These are phyloP conservation scores for Kryptopterus vitreolus DNA, from an alignment of 2,797 vertebrate species.

Conservation along the genomic window DNA sequence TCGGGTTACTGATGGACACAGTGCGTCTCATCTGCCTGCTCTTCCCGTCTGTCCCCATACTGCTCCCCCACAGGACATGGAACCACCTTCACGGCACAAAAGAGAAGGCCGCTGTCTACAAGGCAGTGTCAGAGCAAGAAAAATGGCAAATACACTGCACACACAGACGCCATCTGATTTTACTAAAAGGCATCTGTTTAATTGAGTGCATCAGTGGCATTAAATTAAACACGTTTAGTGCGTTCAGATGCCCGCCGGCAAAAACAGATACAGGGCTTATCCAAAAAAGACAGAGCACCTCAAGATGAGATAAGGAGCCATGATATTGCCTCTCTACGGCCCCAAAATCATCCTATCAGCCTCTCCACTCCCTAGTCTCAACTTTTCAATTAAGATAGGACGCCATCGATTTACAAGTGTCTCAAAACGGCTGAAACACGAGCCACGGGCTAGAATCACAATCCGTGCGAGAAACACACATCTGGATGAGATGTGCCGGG, in stretches of 20 bases:
- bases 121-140: neutral
- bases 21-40: constrained; percentile 35
- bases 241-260: neutral
- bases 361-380: constrained; percentile 5
- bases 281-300: constrained; percentile 11
- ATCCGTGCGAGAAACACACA: neutral
- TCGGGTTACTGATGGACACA: constrained; percentile 41
- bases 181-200: neutral
- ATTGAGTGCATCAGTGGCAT: neutral
- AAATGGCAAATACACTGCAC: constrained; percentile 18
- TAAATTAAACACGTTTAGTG: neutral
- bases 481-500: neutral
- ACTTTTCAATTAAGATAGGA: constrained; percentile 41
- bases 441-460: neutral
- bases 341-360: neutral
- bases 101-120: neutral
- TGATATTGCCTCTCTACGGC: neutral
- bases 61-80: constrained; percentile 58
- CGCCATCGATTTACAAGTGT: constrained; percentile 28
- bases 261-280: neutral
- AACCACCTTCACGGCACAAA: constrained; percentile 19
- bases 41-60: constrained; percentile 45
- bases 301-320: neutral
- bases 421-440: neutral
- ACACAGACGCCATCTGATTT: constrained; percentile 12